These are phyloP conservation scores for Charadrius vociferus DNA, from an alignment of 2,113 vertebrate genomes.

Conservation along the genomic window DNA sequence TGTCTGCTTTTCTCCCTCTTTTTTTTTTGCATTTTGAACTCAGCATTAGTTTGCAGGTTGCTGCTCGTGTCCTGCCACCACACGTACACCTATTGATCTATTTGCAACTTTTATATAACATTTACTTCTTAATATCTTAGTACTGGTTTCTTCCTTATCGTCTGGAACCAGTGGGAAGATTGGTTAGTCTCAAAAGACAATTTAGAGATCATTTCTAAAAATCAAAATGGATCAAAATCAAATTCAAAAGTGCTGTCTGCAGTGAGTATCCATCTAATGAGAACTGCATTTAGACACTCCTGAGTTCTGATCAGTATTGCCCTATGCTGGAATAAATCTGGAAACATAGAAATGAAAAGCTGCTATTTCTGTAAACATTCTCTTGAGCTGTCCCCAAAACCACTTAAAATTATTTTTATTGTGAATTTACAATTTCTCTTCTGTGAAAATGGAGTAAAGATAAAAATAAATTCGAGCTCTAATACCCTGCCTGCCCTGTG, in stretches of 20 bases:
- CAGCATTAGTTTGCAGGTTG: neutral
- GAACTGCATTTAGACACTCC: neutral
- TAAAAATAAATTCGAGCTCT: neutral
- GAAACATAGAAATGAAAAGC: neutral
- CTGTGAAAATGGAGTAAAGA: conserved; percentile 3
- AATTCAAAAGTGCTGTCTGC: neutral
- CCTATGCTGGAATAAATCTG: neutral
- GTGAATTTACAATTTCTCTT: neutral
- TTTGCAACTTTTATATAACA: neutral
- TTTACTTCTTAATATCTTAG: neutral
- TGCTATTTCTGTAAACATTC: neutral
- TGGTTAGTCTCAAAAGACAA: neutral
- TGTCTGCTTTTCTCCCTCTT: neutral
- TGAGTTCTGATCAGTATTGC: neutral
- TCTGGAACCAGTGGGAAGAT: neutral
- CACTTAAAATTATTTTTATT: neutral
- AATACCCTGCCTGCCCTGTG: neutral
- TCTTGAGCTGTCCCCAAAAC: neutral
- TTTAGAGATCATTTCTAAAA: neutral
- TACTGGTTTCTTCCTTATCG: neutral
- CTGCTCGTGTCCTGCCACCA: neutral
- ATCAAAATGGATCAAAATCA: neutral
- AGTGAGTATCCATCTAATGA: neutral
- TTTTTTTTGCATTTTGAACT: neutral
- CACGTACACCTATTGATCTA: neutral